These are phyloP conservation scores for Deroplatys truncata DNA, from an alignment of 2,888 invertebrate genomes.

Conservation along the genomic window DNA sequence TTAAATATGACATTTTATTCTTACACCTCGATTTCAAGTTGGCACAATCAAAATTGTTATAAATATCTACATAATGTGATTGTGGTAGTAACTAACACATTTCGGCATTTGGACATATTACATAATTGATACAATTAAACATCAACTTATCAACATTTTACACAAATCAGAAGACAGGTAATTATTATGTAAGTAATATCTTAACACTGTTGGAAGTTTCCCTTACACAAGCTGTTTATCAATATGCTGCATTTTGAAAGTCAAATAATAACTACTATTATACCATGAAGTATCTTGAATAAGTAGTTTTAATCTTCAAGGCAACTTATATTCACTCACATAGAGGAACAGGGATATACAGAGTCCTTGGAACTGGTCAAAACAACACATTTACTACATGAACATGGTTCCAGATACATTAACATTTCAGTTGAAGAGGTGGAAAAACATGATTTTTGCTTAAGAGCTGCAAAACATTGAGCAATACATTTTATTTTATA, in stretches of 20 bases:
- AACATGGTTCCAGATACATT: background rate
- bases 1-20: slow-evolving; percentile 10
- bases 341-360: background rate
- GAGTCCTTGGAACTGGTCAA: background rate
- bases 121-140: background rate
- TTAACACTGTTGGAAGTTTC: background rate
- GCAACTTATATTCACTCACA: background rate
- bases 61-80: slow-evolving; percentile 10
- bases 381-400: background rate
- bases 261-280: background rate
- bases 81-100: slow-evolving; percentile 20
- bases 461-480: no score
- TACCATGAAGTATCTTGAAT: background rate
- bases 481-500: no score
- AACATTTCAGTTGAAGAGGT: background rate
- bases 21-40: slow-evolving; percentile 11
- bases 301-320: background rate
- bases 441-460: background rate
- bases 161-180: background rate
- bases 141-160: background rate
- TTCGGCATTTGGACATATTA: background rate
- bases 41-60: slow-evolving; percentile 19
- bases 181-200: background rate
- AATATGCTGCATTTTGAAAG: background rate
- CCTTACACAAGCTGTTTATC: background rate